Conservation (phyloP, 2,888 invertebrate genomes). For the Limnephilus rhombicus region DNA sequence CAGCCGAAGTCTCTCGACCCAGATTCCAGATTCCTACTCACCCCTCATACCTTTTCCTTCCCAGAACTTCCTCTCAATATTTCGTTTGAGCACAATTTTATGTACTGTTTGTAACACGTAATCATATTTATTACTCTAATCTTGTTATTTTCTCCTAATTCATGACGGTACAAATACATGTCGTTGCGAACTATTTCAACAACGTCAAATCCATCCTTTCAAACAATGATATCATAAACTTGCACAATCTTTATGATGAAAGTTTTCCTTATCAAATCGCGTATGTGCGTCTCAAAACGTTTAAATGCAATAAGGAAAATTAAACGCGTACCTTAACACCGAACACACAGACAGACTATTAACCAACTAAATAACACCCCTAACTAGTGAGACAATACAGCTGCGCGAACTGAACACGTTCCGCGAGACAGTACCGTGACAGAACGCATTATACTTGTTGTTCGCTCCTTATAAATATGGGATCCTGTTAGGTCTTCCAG, state of each 20-base stretch:
- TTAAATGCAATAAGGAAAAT: neutral
- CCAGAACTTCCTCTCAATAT: too few relatives aligned
- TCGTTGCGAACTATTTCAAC: neutral
- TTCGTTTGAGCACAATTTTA: too few relatives aligned
- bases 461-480: constrained; percentile 46
- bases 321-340: neutral
- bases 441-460: constrained; percentile 27
- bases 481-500: constrained; percentile 5
- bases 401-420: constrained; percentile 13
- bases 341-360: constrained; percentile 19
- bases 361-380: neutral
- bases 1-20: too few relatives aligned
- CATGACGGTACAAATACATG: too few relatives aligned
- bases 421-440: constrained; percentile 29
- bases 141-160: too few relatives aligned
- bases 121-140: too few relatives aligned
- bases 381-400: constrained; percentile 32
- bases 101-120: too few relatives aligned
- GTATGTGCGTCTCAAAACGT: neutral
- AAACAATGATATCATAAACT: neutral
- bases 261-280: neutral
- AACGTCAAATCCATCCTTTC: neutral
- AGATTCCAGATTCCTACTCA: too few relatives aligned
- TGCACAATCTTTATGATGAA: neutral
- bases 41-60: too few relatives aligned